A percentile compares a stretch with the other conserved stretches of the same genome.
These are phyloP conservation scores for Helarctos malayanus DNA, from an alignment of 2,797 vertebrate species.

Conservation along the genomic window DNA sequence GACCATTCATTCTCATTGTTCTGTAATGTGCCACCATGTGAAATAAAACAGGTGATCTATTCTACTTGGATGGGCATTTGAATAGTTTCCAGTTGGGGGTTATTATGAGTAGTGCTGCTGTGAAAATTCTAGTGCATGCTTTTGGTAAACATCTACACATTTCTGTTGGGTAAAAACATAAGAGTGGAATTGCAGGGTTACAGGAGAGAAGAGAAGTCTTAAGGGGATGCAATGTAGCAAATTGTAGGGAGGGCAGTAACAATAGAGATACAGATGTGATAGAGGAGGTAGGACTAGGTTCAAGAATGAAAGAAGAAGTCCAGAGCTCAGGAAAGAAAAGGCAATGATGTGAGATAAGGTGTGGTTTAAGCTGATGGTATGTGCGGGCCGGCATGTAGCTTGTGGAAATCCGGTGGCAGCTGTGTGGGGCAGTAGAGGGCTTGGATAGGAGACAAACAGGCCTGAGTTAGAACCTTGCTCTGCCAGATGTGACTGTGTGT, in stretches of 20 bases:
- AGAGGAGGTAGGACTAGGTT: neutral
- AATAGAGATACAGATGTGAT: neutral
- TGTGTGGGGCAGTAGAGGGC: neutral
- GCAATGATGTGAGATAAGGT: rapidly evolving
- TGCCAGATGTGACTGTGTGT: neutral
- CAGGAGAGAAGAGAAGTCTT: neutral
- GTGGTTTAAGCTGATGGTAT: neutral
- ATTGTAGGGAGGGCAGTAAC: neutral
- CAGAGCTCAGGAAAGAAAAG: neutral
- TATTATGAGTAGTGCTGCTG: neutral
- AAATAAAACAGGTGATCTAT: neutral
- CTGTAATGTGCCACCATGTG: neutral
- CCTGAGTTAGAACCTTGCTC: neutral
- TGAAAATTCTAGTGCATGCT: neutral
- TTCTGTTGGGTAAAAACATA: neutral
- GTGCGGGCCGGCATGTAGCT: rapidly evolving
- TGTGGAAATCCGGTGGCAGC: neutral
- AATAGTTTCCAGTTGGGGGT: neutral
- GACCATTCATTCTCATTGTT: neutral
- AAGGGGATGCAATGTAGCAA: slow-evolving; percentile 22
- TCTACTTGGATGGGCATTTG: neutral
- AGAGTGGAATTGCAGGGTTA: neutral
- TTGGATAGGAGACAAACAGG: neutral
- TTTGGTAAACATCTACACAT: neutral
- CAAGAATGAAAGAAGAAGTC: neutral